phyloP scores from a whole-genome alignment of 2,888 invertebrate genomes.

The Linyphia triangularis region DNA sequence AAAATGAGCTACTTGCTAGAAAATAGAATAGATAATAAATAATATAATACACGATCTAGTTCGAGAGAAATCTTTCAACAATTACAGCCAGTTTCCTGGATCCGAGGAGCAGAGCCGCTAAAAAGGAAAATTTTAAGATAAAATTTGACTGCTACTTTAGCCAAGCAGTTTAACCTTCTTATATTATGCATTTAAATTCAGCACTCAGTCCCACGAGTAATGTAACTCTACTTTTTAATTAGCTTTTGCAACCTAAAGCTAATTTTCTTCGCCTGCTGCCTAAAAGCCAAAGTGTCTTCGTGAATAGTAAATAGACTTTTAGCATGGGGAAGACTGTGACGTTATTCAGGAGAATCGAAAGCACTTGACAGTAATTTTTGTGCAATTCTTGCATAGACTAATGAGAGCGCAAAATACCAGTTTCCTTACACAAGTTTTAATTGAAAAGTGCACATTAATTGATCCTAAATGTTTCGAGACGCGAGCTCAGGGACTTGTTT shows the following conservation, averaged over 20 bases:
- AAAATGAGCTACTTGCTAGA: background rate
- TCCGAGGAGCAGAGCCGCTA: too few relatives aligned
- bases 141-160: constrained; percentile 16
- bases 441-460: constrained; percentile 34
- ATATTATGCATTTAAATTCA: constrained; percentile 23
- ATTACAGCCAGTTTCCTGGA: background rate
- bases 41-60: background rate
- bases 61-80: background rate
- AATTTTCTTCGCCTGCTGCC: constrained; percentile 33
- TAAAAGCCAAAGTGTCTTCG: background rate
- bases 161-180: constrained; percentile 1
- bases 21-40: background rate
- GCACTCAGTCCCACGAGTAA: constrained; percentile 2
- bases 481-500: background rate
- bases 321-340: background rate
- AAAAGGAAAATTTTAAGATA: background rate
- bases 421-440: background rate
- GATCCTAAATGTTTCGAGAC: constrained; percentile 20
- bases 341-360: background rate
- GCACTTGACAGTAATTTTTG: constrained; percentile 8
- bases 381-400: background rate
- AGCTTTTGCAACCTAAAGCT: constrained; percentile 46
- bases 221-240: constrained; percentile 55
- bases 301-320: constrained; percentile 30
- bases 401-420: background rate